Base-by-base conservation (phyloP, 2,113 vertebrate genomes). In the Centropristis striata region DNA sequence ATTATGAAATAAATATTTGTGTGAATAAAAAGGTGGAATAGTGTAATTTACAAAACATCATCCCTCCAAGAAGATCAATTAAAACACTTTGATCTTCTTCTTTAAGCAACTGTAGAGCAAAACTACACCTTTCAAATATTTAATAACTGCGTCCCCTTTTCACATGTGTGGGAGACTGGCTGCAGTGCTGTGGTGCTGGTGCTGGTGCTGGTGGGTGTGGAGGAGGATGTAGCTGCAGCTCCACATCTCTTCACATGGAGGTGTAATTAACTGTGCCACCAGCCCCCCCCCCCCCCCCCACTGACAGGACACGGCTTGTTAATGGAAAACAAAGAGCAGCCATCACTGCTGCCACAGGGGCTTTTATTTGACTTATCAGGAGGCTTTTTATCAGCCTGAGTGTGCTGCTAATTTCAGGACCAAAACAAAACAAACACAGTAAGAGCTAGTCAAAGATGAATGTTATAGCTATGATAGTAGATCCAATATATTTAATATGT, bases 181-280 rank as follows among this genome's bases (percentile, higher is more conserved):
- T 41, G 54, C 49, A 16, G 32, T 21, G 27, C 41, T 58, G 50
- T 18, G 21, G 59, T 41, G 47, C 2, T 61, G 21, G 16, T 23
- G 63, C 23, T 21, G 20, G 39, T 39, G 77, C 8, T 57, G 72
- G 39, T 37, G 71, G 32, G 80, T 86, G 80, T 67, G 77, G 83
- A 87, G 78, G 81, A 79, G 71, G 80, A 80, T 51, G 28, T 46
- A 67, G 64, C 49, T 67, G 47, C 28, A 47, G 61, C 61, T 83
- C 74, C 71, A 67, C 49, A 55, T 63, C 77, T 63, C 72, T 73
- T 59, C 60, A 73, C 51, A 23, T 71, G 75, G 69, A 78, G 76
- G 59, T 66, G 63, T 79, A 89, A 88, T 90, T 77, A 89, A 49
- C 71, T 32, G 63, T 75, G 58, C 50, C 75, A 58, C 49, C 15